Evolutionary conservation across 2,888 invertebrate genomes (phyloP).

Genomic region (Petrophora chlorosata): DNA sequence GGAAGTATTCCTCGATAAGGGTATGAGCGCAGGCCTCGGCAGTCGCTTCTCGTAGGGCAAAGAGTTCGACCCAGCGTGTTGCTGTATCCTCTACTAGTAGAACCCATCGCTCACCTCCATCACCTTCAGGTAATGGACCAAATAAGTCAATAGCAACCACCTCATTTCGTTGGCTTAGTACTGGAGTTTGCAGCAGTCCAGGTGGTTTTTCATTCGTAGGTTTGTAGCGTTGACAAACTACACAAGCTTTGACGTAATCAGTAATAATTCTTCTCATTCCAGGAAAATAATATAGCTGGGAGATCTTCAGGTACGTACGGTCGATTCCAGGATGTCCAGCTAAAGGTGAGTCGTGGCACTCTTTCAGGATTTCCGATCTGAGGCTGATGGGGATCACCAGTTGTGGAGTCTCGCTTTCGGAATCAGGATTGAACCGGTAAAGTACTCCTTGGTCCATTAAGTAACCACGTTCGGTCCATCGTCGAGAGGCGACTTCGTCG

Average conservation of each 20-base stretch:
- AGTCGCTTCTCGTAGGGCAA: constrained; percentile 24
- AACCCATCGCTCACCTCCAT: constrained; percentile 31
- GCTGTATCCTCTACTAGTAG: constrained; percentile 35
- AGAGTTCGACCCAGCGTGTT: constrained; percentile 34
- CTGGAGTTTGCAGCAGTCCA: constrained; percentile 19
- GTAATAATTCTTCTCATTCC: constrained; percentile 7
- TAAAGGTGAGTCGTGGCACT: not conserved
- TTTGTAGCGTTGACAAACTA: constrained; percentile 14
- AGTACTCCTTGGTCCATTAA: too few relatives aligned
- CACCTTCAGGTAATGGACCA: constrained; percentile 30
- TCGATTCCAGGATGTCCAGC: constrained; percentile 14
- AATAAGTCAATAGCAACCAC: constrained; percentile 38
- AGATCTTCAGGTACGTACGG: not conserved
- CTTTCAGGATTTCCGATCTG: too few relatives aligned
- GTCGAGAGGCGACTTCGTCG: too few relatives aligned
- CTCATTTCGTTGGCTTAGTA: constrained; percentile 9
- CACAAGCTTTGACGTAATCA: constrained; percentile 12
- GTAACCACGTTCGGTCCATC: constrained; percentile 36
- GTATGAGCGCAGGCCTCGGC: not conserved
- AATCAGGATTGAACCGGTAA: too few relatives aligned
- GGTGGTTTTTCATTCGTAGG: constrained; percentile 15
- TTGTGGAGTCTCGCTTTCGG: too few relatives aligned
- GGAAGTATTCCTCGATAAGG: constrained; percentile 9
- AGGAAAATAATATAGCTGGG: not conserved
- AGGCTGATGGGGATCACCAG: too few relatives aligned